Base-by-base conservation (phyloP, 2,113 vertebrate genomes). In the Chloropsis cyanopogon region DNA sequence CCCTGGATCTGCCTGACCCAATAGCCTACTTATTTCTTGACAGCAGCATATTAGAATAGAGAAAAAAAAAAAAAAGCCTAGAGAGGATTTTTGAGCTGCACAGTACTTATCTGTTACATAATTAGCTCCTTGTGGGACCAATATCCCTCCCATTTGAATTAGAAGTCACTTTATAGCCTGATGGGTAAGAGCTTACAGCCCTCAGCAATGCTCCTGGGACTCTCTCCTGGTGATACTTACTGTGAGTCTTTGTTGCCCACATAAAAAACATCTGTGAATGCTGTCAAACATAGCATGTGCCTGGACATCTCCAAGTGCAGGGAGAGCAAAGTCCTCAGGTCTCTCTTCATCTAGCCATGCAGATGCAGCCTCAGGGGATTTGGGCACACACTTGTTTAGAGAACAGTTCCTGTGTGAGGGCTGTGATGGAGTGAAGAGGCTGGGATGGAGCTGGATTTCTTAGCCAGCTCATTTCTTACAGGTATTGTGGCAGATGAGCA, bases 131-230 rank as follows among this genome's bases (percentile, higher is more conserved):
- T 71, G 44, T 52, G 76, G 56, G 76, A 96, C 44, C 53, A 70
- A 15, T 56, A 83, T 86, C 52, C 44, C 14, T 90, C 39, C 79
- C 52, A 33, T 88, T 96, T 92, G 91, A 95, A 90, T 86, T 81
- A 66, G 79, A 82, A 66, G 25, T 71, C 16, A 49, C 64, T 92
- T 86, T 71, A 64, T 71, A 86, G 88, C n/a, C 49, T 92, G 52
- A 88, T 94, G 76, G 56, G 46, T 91, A 92, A 83, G 39, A 83
- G 82, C 71, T 94, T 80, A 71, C 31, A 94, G 65, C 71, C 76
- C 44, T 68, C 9, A 1, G 79, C 70, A 81, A 11, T 4, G 11
- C 82, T 81, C 52, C 42, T 60, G 90, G 64, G 82, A 90, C 52
- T 84, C 52, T 86, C n/a, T 86, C 14, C 72, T 88, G 56, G 50